Base-by-base conservation (phyloP, 2,888 invertebrate genomes). In the Chromoteleia sp. region DNA sequence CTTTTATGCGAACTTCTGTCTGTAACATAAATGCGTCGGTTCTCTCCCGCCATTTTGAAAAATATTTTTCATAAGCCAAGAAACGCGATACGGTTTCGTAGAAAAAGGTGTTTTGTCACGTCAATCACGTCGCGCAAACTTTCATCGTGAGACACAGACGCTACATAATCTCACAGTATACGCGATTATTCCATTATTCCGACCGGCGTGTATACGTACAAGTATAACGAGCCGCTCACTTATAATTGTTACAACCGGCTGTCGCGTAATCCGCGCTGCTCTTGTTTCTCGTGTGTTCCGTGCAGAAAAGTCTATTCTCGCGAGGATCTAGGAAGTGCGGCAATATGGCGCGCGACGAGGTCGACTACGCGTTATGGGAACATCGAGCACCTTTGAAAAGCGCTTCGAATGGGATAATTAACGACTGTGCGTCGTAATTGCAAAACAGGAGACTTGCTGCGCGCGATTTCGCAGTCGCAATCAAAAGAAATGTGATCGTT, bases 161-260 rank as follows among this genome's bases (percentile, higher is more conserved):
- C 36, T 21, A 52, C 59, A 76, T 71, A 76, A 81, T 81, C 73
- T 81, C 76, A 73, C 81, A 77, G 56, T 63, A 29, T 25, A 15
- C 25, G 65, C 52, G 58, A 80, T 74, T 76, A 77, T 81, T 81
- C 61, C 52, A 77, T 81, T 81, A 81, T 81, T 81, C 45, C 17
- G 12, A 17, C 17, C 19, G 25, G 29, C 56, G 36, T 75, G 50
- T 70, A 81, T 61, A 63, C 70, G 65, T 65, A 17, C 45, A 3
- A 19, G 48, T 36, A 71, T 75, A 81, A 81, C 71, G 65, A 71
- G 76, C 81, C 81, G 71, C 71, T 81, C 81, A 71, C 81, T 75
- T 81, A 71, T 81, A 81, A 81, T 81, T 81, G 81, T 81, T 81
- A 81, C 65, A 71, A 75, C 36, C 59, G 75, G 71, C 71, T 81